Evolutionary conservation across 2,113 vertebrate genomes (phyloP).

Genomic region (Epinephelus moara): DNA sequence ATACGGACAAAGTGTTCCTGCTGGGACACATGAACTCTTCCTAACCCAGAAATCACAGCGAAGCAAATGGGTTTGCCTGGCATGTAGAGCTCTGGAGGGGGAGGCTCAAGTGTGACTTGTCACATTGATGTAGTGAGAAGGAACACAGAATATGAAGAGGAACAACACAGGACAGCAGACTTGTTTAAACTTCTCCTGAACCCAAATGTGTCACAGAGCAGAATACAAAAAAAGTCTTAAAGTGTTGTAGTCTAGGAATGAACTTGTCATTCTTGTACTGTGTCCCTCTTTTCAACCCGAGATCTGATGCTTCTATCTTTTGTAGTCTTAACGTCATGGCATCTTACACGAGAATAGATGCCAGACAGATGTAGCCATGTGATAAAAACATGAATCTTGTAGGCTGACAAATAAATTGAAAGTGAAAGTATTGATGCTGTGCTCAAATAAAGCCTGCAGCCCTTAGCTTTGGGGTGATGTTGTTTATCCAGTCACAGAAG

Average conservation of each 20-base stretch:
- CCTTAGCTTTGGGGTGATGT: not conserved
- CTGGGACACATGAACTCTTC: slow-evolving; percentile 42
- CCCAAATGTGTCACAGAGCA: slow-evolving; percentile 6
- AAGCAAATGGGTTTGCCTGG: slow-evolving; percentile 7
- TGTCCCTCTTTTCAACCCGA: slow-evolving; percentile 23
- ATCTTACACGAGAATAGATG: not conserved
- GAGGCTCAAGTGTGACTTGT: slow-evolving; percentile 22
- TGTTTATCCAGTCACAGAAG: not conserved
- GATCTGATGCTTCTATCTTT: not conserved
- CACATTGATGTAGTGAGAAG: slow-evolving; percentile 30
- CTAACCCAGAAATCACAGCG: slow-evolving; percentile 39
- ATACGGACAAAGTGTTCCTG: slow-evolving; percentile 23
- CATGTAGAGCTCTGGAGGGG: not conserved
- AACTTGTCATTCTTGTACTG: slow-evolving; percentile 4
- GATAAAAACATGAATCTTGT: not conserved
- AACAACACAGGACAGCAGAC: slow-evolving; percentile 17
- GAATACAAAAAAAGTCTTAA: not conserved
- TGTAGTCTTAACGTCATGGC: not conserved
- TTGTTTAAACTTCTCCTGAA: slow-evolving; percentile 41
- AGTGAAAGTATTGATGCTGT: not conserved
- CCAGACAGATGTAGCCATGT: not conserved
- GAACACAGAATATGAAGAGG: slow-evolving; percentile 1
- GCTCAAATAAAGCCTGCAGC: not conserved
- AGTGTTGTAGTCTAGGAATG: not conserved
- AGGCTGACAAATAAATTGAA: not conserved